Evolutionary conservation across 2,797 vertebrate genomes (phyloP), one percentile per base, ranked within the genome.

Genomic region (Micrastur ruficollis): DNA sequence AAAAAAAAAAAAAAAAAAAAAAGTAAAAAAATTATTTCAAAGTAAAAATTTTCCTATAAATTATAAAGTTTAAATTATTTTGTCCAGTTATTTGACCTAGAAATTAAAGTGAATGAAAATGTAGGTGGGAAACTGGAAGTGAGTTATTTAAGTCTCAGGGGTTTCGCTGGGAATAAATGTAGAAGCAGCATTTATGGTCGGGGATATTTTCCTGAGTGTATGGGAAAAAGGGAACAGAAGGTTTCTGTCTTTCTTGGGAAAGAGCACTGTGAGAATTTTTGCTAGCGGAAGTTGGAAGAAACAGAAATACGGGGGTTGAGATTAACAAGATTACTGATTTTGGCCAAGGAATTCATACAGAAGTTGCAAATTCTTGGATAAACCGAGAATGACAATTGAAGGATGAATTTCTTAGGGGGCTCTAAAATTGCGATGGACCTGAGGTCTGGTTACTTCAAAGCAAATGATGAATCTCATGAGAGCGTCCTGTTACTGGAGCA

Each of bases 381-480:
- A 74, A 80, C 6, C 0, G 2, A 36, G 34, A 72, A n/a, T n/a
- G 13, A 38, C 44, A 75, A n/a, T 61, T 61, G 47, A 5, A 84
- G 17, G 23, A 56, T 34, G 1, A 21, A 40, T 47, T 70, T 71
- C 42, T 42, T 47, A 70, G 42, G 17, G 22, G 8, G 3, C 26
- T 74, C 36, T 82, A 32, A 56, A 82, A 74, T 36, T 56, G 36
- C 0, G 1, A 12, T 0, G 1, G 22, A 6, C 7, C 42, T 58
- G 47, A 74, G n/a, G 8, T 66, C 52, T 91, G 56, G 42, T 42
- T 56, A 31, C 36, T 42, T 31, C 0, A 0, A 66, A 70, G 73
- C 9, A 75, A 62, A 52, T 8, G 11, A 12, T 49, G 38, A 49
- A 13, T 34, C 34, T 71, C 44, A 12, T 16, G 15, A 75, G 47